Base-by-base conservation (phyloP, 2,888 invertebrate species). In the Bhutanitis thaidina region DNA sequence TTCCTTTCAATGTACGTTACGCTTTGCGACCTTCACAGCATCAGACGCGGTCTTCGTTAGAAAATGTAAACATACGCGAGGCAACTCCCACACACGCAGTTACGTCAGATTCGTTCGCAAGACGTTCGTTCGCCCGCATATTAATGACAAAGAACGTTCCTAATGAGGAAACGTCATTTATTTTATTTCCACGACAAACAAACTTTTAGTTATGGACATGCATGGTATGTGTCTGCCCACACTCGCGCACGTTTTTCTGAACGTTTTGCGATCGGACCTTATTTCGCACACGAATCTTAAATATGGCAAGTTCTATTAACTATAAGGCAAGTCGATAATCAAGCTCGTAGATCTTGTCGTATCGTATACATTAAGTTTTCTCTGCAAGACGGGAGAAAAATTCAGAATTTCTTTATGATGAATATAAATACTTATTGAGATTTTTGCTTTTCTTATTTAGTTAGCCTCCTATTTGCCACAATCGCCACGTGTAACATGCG, bases 151-250 rank as follows among this genome's bases (percentile, higher is more conserved):
- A 43, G 38, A 38, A 15, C 13, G 27, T 12, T 45, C 40, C 39
- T 51, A 45, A 45, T 40, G 51, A 40, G 51, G 45, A 51, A 36
- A 40, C 39, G 30, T 50, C 25, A 12, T n/a, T 32, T 34, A 25
- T 36, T 45, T 41, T 34, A 27, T 36, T 37, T 41, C 34, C 14
- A 35, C 43, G 20, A 43, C 35, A 48, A 40, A 40, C 25, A 39
- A 38, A 39, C 13, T 13, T 15, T 47, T 27, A 29, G 29, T 48
- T 48, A 49, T 38, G 43, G 49, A 27, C 38, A 34, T 13, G 34
- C 14, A 32, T 14, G 14, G 37, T 43, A 37, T 36, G 20, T 49
- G 20, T 10, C 49, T 34, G 14, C 49, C 39, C 49, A 50, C 49
- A 12, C 5, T 15, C 49, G n/a, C 5, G 34, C 1, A 25, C 34